phyloP scores from a whole-genome alignment of 2,888 invertebrate species.

The Tetragonisca angustula region DNA sequence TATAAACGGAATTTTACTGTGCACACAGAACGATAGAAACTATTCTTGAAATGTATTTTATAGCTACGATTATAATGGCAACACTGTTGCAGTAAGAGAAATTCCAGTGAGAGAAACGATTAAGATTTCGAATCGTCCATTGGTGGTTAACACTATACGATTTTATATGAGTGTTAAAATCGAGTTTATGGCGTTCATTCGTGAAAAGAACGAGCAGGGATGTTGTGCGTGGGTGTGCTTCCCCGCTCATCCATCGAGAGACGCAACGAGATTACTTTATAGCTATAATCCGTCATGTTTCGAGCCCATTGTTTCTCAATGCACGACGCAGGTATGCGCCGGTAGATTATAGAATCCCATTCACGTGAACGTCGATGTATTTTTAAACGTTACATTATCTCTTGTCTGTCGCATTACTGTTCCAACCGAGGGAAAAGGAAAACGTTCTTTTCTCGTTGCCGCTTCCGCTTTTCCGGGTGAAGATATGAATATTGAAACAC shows the following conservation, averaged over 20 bases:
- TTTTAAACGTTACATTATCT: slow-evolving; percentile 22
- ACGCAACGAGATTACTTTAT: slow-evolving; percentile 45
- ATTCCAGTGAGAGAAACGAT: neutral
- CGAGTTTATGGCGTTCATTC: slow-evolving; percentile 51
- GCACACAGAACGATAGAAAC: neutral
- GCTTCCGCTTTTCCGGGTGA: neutral
- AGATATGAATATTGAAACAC: neutral
- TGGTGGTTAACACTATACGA: neutral
- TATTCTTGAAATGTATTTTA: neutral
- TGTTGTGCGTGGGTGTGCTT: slow-evolving; percentile 47
- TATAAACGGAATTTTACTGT: too few species aligned
- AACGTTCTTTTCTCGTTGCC: neutral
- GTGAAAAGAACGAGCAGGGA: slow-evolving; percentile 34
- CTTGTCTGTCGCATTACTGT: neutral
- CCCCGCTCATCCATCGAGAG: slow-evolving; percentile 46
- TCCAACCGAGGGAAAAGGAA: neutral
- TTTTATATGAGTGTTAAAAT: slow-evolving; percentile 4
- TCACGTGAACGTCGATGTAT: slow-evolving; percentile 18
- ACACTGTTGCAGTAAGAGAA: neutral
- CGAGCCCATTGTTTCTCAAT: slow-evolving; percentile 49
- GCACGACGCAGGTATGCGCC: slow-evolving; percentile 44
- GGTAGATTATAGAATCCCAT: slow-evolving; percentile 41
- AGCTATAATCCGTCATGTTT: slow-evolving; percentile 50
- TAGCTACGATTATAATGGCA: neutral
- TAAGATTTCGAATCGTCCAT: neutral